phyloP scores from a whole-genome alignment of 2,113 vertebrate genomes.

The Microcebus lehilahytsara region DNA sequence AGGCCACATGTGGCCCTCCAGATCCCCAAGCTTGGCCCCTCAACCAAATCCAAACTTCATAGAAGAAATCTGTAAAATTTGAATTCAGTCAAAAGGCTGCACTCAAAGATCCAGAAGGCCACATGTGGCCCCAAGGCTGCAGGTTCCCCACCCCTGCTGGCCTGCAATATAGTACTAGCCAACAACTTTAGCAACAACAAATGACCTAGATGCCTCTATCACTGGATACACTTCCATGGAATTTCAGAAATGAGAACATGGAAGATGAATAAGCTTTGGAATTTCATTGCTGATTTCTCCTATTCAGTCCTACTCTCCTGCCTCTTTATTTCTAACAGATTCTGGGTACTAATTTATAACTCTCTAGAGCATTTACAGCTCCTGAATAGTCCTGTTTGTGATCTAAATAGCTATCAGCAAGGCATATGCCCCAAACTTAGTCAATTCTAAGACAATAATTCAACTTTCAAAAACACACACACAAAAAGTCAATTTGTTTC shows the following conservation, averaged over 20 bases:
- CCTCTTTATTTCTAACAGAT: neutral
- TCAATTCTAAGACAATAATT: slow-evolving; percentile 27
- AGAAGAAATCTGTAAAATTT: no score
- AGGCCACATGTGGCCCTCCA: no score
- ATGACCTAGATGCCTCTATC: neutral
- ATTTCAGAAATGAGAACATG: slow-evolving; percentile 34
- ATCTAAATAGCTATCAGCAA: slow-evolving; percentile 37
- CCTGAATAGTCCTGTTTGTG: neutral
- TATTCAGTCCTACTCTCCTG: neutral
- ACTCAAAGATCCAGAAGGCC: no score
- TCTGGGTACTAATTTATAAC: neutral
- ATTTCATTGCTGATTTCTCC: neutral
- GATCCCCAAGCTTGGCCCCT: no score
- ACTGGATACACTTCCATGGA: neutral
- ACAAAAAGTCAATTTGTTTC: neutral
- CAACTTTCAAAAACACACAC: slow-evolving; percentile 13
- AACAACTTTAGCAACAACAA: neutral
- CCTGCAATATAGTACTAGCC: neutral
- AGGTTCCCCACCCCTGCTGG: neutral
- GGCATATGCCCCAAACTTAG: neutral
- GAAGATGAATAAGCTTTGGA: neutral
- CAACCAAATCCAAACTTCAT: no score
- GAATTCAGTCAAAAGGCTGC: no score
- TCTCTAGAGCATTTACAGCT: neutral
- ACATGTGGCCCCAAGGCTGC: no score